Evolutionary conservation across 1,140 invertebrate species (phyloP).

Genomic region (Mya arenaria): DNA sequence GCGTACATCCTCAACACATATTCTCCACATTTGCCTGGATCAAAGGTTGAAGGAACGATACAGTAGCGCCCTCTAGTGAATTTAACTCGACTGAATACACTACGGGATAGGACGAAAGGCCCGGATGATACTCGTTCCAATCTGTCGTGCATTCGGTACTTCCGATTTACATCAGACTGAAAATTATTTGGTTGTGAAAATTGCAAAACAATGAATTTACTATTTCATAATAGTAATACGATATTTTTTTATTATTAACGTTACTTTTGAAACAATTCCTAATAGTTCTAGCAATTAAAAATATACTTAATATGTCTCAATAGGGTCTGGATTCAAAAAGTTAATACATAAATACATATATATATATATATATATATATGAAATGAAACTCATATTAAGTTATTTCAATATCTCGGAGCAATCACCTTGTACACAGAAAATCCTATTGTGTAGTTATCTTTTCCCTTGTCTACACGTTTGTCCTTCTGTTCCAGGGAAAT

Average conservation of each 20-base stretch:
- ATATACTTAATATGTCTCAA: too few relatives aligned
- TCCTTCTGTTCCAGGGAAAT: conserved; percentile 88
- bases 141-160: conserved; percentile 83
- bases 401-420: too few relatives aligned
- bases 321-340: too few relatives aligned
- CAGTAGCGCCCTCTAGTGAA: conserved; percentile 84
- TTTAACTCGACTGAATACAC: conserved; percentile 81
- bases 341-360: too few relatives aligned
- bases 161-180: conserved; percentile 85
- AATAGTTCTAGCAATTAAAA: too few relatives aligned
- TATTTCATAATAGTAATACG: too few relatives aligned
- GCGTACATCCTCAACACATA: conserved; percentile 85
- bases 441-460: conserved; percentile 97
- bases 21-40: conserved; percentile 83
- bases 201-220: too few relatives aligned
- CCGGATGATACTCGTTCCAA: conserved; percentile 80
- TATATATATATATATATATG: too few relatives aligned
- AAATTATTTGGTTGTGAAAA: too few relatives aligned
- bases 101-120: conserved; percentile 83
- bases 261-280: too few relatives aligned
- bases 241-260: too few relatives aligned
- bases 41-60: conserved; percentile 86
- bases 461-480: conserved; percentile 92
- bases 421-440: conserved; percentile 94
- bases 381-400: too few relatives aligned